A percentile compares a stretch with the other conserved stretches of the same genome.
phyloP scores from a whole-genome alignment of 1,140 invertebrate genomes.

The Polypedilum vanderplanki region DNA sequence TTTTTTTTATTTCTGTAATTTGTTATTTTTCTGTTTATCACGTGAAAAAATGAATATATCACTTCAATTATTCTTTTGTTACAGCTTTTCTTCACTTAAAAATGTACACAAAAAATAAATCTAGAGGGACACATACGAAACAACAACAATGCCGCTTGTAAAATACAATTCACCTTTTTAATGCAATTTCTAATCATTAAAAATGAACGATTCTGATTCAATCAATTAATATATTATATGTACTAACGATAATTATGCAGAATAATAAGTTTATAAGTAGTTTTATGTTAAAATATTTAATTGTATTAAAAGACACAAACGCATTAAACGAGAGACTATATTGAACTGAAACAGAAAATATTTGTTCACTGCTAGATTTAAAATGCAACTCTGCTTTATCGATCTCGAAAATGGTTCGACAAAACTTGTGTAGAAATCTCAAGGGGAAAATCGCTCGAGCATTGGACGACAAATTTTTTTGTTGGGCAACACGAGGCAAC shows the following conservation, averaged over 20 bases:
- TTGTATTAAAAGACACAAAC: not conserved
- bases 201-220: not conserved
- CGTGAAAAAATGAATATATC: too few species aligned
- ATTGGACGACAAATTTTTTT: too few species aligned
- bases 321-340: not conserved
- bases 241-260: not conserved
- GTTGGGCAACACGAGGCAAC: too few species aligned
- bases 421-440: too few species aligned
- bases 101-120: not conserved
- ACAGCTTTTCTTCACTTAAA: not conserved
- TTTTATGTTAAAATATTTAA: constrained; percentile 15
- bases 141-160: not conserved
- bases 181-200: not conserved
- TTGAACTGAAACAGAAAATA: too few species aligned
- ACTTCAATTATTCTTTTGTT: not conserved
- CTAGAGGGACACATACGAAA: not conserved
- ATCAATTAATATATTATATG: not conserved
- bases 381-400: too few species aligned
- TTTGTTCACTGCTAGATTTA: not conserved
- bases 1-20: not conserved
- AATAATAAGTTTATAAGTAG: not conserved
- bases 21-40: not conserved
- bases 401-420: too few species aligned
- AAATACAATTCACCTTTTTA: not conserved
- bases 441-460: too few species aligned